Base-by-base conservation (phyloP, 2,797 vertebrate genomes). In the Epinephelus coioides region DNA sequence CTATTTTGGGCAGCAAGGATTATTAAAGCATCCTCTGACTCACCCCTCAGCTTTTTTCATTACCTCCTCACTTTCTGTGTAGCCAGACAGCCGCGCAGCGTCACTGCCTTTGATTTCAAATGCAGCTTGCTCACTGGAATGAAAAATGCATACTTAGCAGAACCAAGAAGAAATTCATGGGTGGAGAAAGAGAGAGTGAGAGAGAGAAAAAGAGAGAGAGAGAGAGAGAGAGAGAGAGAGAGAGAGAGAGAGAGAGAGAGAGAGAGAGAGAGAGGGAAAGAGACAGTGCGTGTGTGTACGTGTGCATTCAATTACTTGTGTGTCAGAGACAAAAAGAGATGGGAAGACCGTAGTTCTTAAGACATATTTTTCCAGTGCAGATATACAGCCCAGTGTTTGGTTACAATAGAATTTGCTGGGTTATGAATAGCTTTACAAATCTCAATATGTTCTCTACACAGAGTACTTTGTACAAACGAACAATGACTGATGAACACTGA, bases 111-210 rank as follows among this genome's bases (percentile, higher is more conserved):
- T 94, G 89, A 94, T 94, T 93, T 91, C 65, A 79, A 91, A 94
- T 92, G 87, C 92, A 89, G 89, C 82, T 63, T 84, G 76, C 83
- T 92, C 87, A 78, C 87, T 83, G 88, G 85, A 91, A 93, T 94
- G 86, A 94, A 95, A 94, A 94, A 92, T 92, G 93, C 92, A 90
- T 88, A 90, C 89, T 92, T 92, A 87, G 94, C 94, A 95, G 83
- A 92, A 91, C 51, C 81, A 76, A 82, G 82, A 88, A 83, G 53
- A 83, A 85, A 85, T 85, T 84, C 78, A 78, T 83, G 78, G 67
- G 76, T 49, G 10, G 34, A 72, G 64, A 79, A 44, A 51, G 61
- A 51, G 23, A 18, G 43, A 10, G 13, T 21, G 11, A 2, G 46
- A 34, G 38, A 14, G 12, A n/a, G 34, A 23, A 21, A 21, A 21